A percentile compares a stretch with the other conserved stretches of the same genome.
Evolutionary conservation across 2,888 invertebrate genomes (phyloP).

Genomic region (Papilio gigon): DNA sequence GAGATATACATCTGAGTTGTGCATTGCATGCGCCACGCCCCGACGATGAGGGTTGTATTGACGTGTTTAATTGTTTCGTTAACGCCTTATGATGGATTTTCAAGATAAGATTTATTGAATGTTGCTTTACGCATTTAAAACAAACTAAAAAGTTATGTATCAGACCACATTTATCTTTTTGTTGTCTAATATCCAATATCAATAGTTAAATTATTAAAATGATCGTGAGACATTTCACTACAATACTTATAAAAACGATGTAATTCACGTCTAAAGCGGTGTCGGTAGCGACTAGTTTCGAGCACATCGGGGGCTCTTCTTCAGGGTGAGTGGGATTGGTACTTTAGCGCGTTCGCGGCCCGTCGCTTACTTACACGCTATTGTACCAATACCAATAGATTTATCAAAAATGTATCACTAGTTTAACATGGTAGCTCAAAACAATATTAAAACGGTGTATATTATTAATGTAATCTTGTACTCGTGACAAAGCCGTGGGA

Average conservation of each 20-base stretch:
- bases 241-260: too few relatives aligned
- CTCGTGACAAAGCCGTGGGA: slow-evolving; percentile 25
- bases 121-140: background rate
- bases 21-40: slow-evolving; percentile 28
- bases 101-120: background rate
- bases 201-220: too few relatives aligned
- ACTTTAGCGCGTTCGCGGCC: too few relatives aligned
- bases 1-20: slow-evolving; percentile 39
- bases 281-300: too few relatives aligned
- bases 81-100: slow-evolving; percentile 11
- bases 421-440: background rate
- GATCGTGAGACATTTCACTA: too few relatives aligned
- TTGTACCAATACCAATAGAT: background rate
- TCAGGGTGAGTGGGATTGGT: too few relatives aligned
- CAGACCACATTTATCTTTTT: too few relatives aligned
- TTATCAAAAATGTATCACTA: background rate
- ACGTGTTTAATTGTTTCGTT: slow-evolving; percentile 28
- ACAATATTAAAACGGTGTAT: slow-evolving; percentile 26
- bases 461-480: slow-evolving; percentile 32
- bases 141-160: too few relatives aligned
- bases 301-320: too few relatives aligned
- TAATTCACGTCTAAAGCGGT: too few relatives aligned
- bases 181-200: too few relatives aligned
- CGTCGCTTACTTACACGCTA: background rate
- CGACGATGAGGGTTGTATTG: slow-evolving; percentile 14